Conservation (phyloP, 2,797 vertebrate species). For the Alcedo atthis region DNA sequence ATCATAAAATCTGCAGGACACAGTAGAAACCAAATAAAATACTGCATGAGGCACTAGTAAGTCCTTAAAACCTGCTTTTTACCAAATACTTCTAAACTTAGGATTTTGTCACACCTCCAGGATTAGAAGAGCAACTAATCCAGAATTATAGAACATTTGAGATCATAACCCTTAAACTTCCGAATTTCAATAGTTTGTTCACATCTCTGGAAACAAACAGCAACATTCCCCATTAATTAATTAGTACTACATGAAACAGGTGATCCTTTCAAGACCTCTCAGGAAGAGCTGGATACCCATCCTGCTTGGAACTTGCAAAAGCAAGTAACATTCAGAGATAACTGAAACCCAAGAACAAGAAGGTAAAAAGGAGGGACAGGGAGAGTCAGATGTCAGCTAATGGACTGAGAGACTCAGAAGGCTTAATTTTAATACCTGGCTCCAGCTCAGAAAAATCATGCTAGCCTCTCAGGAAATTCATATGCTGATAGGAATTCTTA, state of each 20-base stretch:
- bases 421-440: slow-evolving; percentile 18
- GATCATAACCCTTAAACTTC: background rate
- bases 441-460: slow-evolving; percentile 8
- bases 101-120: background rate
- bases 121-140: background rate
- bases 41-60: background rate
- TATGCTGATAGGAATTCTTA: background rate
- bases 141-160: background rate
- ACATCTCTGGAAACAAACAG: background rate
- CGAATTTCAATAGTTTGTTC: background rate
- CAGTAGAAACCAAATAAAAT: background rate
- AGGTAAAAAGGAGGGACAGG: background rate
- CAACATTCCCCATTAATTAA: background rate
- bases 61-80: background rate
- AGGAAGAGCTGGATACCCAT: background rate
- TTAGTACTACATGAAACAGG: background rate
- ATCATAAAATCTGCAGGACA: background rate
- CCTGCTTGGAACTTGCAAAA: background rate
- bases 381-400: background rate
- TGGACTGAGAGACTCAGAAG: background rate
- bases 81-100: background rate
- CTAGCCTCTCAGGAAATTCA: slow-evolving; percentile 23
- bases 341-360: background rate
- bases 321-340: background rate
- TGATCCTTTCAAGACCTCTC: background rate